These are phyloP conservation scores for Heterodera schachtii DNA, from an alignment of 1,140 invertebrate species.

Conservation along the genomic window DNA sequence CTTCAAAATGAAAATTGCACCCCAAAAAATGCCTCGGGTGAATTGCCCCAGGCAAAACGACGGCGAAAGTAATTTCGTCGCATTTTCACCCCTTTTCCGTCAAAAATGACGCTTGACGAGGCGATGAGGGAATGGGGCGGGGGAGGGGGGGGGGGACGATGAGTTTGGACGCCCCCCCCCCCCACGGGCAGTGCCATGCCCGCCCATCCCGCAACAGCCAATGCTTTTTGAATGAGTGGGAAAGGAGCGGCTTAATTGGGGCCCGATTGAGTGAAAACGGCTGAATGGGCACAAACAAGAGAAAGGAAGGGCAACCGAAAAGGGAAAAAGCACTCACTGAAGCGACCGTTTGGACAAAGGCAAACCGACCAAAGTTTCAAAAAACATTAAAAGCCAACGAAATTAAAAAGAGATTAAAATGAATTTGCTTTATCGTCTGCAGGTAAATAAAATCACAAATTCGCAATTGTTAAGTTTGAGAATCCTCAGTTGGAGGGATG, in stretches of 20 bases:
- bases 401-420: too few species aligned
- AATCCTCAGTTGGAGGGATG: too few species aligned
- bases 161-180: neutral
- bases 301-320: neutral
- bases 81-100: conserved; percentile 6
- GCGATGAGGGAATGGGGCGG: neutral
- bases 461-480: too few species aligned
- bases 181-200: too few species aligned
- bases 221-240: conserved; percentile 19
- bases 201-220: neutral
- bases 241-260: conserved; percentile 25
- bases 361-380: too few species aligned
- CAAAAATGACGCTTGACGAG: conserved; percentile 6
- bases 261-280: conserved; percentile 20
- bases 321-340: neutral
- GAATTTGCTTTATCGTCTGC: too few species aligned
- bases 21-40: neutral
- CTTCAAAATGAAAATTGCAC: too few species aligned
- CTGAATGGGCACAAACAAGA: conserved; percentile 31
- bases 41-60: neutral
- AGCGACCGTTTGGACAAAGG: neutral
- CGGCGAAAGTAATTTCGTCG: conserved; percentile 9
- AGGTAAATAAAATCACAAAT: too few species aligned
- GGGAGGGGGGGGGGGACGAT: conserved; percentile 2
- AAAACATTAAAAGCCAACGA: neutral